phyloP scores from a whole-genome alignment of 2,113 vertebrate species.

The Nanger granti region DNA sequence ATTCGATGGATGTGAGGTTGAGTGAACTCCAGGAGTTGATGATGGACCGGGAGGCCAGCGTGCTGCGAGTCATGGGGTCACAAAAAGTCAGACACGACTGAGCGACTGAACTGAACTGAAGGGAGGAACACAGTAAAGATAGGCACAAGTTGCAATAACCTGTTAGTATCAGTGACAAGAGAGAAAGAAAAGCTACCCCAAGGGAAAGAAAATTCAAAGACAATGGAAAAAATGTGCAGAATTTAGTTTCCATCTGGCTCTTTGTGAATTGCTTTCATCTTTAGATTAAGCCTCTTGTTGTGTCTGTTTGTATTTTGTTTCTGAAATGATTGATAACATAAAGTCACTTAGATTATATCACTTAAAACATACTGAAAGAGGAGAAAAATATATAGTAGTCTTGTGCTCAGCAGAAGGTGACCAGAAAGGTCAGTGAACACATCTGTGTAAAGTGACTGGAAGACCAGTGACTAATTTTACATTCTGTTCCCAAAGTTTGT shows the following conservation, averaged over 20 bases:
- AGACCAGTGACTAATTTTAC: neutral
- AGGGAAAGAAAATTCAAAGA: neutral
- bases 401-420: neutral
- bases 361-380: neutral
- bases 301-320: conserved; percentile 8
- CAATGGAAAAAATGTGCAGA: neutral
- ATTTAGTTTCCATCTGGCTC: neutral
- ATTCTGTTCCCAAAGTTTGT: neutral
- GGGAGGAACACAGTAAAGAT: neutral
- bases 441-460: neutral
- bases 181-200: neutral
- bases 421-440: neutral
- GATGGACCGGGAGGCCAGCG: too few relatives aligned
- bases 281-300: neutral
- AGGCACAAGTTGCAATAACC: neutral
- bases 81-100: too few relatives aligned
- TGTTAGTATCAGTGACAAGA: neutral
- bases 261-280: conserved; percentile 13
- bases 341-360: neutral
- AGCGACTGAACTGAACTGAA: too few relatives aligned
- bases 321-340: neutral
- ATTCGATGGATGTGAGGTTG: accelerated
- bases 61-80: too few relatives aligned
- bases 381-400: neutral
- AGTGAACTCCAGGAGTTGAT: too few relatives aligned